Conservation (phyloP, 2,888 invertebrate genomes). For the Quadriops clusia region DNA sequence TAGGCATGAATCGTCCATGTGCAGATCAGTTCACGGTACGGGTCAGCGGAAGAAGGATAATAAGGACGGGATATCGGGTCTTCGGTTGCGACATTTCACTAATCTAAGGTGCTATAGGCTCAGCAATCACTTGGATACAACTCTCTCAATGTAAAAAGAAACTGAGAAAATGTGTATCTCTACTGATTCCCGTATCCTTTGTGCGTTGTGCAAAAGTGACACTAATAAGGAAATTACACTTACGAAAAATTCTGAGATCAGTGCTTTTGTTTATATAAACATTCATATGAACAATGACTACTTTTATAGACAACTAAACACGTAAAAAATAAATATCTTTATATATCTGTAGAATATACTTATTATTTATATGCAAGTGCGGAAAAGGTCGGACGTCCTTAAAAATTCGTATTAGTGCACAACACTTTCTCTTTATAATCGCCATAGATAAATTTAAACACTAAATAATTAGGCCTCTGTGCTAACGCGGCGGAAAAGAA, state of each 20-base stretch:
- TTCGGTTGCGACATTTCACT: slow-evolving; percentile 25
- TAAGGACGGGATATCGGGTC: slow-evolving; percentile 21
- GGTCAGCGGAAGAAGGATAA: slow-evolving; percentile 17
- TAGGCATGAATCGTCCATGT: slow-evolving; percentile 17
- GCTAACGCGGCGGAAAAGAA: slow-evolving; percentile 3
- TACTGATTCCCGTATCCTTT: slow-evolving; percentile 14
- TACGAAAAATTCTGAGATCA: slow-evolving; percentile 31
- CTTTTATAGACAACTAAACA: slow-evolving; percentile 25
- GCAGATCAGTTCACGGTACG: slow-evolving; percentile 17
- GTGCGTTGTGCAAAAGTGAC: slow-evolving; percentile 34
- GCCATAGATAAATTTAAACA: too few species aligned
- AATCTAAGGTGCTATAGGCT: slow-evolving; percentile 23
- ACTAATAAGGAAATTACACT: slow-evolving; percentile 23
- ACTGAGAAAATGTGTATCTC: background rate
- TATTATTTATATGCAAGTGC: slow-evolving; percentile 23
- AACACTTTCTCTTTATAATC: too few species aligned
- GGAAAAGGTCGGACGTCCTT: slow-evolving; percentile 27
- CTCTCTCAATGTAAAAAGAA: background rate
- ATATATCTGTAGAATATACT: slow-evolving; percentile 25
- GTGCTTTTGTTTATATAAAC: slow-evolving; percentile 29
- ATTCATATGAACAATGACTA: slow-evolving; percentile 31
- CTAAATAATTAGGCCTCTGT: too few species aligned
- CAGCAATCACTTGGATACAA: slow-evolving; percentile 1
- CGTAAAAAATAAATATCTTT: slow-evolving; percentile 32
- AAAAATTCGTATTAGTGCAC: too few species aligned